Percentiles rank a stretch among this genome's conserved stretches.
Evolutionary conservation across 1,140 invertebrate species (phyloP).

Genomic region (Anthonomus grandis): DNA sequence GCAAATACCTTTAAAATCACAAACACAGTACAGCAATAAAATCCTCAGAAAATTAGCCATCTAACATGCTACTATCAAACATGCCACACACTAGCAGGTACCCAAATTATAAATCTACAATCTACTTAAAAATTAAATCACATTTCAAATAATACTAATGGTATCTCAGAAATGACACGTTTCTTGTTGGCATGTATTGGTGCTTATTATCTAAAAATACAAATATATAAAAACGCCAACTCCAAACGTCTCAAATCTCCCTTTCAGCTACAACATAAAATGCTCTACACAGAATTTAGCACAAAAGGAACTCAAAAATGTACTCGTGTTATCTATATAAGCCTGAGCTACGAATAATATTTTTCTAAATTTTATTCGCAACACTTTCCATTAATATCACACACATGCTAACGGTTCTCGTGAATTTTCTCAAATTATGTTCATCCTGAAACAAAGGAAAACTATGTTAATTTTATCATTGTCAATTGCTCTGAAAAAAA

Average conservation of each 20-base stretch:
- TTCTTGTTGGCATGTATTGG: constrained; percentile 18
- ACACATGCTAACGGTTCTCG: constrained; percentile 19
- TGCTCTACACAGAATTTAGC: background rate
- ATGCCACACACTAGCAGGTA: constrained; percentile 27
- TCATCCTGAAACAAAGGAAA: constrained; percentile 37
- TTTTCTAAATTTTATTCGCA: constrained; percentile 20
- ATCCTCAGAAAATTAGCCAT: too few relatives aligned
- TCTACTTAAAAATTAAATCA: constrained; percentile 26
- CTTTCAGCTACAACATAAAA: too few relatives aligned
- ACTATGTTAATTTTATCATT: background rate
- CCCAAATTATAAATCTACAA: constrained; percentile 16
- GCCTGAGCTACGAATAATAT: constrained; percentile 13
- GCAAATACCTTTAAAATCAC: too few relatives aligned
- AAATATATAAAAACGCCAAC: constrained; percentile 6
- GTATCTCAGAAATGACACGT: constrained; percentile 17
- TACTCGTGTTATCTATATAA: constrained; percentile 11
- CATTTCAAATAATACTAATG: constrained; percentile 30
- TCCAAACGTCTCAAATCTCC: constrained; percentile 11
- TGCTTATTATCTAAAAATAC: background rate
- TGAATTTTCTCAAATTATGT: constrained; percentile 20
- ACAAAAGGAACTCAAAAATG: constrained; percentile 24
- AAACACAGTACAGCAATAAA: too few relatives aligned
- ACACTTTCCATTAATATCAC: constrained; percentile 24
- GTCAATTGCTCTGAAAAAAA: too few relatives aligned
- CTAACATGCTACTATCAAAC: constrained; percentile 20